Base-by-base conservation (phyloP, 2,797 vertebrate genomes). In the Gobio occitaniae region DNA sequence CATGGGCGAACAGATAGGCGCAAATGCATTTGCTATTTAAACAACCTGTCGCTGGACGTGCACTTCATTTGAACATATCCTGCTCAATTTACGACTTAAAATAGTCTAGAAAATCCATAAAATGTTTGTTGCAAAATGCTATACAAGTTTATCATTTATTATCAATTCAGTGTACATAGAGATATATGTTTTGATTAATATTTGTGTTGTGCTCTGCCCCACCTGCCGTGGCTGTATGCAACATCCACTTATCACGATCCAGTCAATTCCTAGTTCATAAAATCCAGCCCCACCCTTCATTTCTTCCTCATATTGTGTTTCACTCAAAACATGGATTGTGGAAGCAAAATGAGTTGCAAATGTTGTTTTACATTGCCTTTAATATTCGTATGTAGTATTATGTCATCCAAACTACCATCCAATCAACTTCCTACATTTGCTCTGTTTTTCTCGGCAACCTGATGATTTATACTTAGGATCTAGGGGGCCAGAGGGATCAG, bases 381-480 rank as follows among this genome's bases (percentile, higher is more conserved):
- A 32, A 69, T 41, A 41, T 41, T 38, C 38, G 6, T 66, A 50
- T 32, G 29, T 21, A 79, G 44, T 19, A 21, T 50, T 48, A 36
- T 76, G 15, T 61, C 10, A 63, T 76, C 61, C 48, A 59, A 44
- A 36, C 17, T 56, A 80, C 29, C 25, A 63, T 63, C 5, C 12
- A 63, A 48, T 86, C 82, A 78, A 47, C 80, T 19, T 68, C 21
- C 38, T 21, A 84, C 47, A 59, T 84, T 21, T 19, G 77, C 68
- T 52, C 29, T 83, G 78, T 93, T 93, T 93, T 93, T 92, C 93
- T 93, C 84, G 48, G 91, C 91, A 91, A 93, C 94, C 93, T 93
- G 93, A 93, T 95, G 93, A 95, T 94, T 95, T 90, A 15, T 90
- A 84, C 91, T 94, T 93, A 89, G 84, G 86, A 94, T 93, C 87